These are phyloP conservation scores for Riparia riparia DNA, from an alignment of 2,113 vertebrate genomes.

Conservation along the genomic window DNA sequence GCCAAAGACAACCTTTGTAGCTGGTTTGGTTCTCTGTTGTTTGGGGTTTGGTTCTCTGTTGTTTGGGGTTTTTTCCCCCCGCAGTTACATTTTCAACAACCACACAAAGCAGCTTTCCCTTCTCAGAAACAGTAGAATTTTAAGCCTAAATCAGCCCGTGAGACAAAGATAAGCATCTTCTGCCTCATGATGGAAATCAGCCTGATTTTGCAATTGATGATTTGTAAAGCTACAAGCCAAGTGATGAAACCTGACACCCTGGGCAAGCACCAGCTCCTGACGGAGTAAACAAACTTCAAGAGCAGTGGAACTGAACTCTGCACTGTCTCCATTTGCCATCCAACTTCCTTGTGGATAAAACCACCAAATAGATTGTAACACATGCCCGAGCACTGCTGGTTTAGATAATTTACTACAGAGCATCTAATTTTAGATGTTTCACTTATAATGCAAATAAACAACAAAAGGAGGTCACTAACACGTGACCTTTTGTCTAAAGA, in stretches of 20 bases:
- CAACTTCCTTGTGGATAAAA: background rate
- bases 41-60: background rate
- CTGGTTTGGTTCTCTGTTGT: background rate
- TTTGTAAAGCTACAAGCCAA: background rate
- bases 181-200: background rate
- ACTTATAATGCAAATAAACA: background rate
- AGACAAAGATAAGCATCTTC: slow-evolving; percentile 9
- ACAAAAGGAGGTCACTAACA: background rate
- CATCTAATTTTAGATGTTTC: background rate
- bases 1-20: background rate
- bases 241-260: background rate
- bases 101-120: background rate
- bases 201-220: background rate
- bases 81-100: background rate
- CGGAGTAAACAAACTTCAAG: background rate
- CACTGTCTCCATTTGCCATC: background rate
- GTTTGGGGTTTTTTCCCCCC: background rate
- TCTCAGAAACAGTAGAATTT: background rate
- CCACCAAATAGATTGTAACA: background rate
- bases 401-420: background rate
- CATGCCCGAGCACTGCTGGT: background rate
- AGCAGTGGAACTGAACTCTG: background rate
- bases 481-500: background rate
- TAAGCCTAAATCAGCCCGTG: background rate
- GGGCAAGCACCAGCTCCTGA: background rate